phyloP scores from a whole-genome alignment of 2,797 vertebrate genomes.

The Amazona finschi region DNA sequence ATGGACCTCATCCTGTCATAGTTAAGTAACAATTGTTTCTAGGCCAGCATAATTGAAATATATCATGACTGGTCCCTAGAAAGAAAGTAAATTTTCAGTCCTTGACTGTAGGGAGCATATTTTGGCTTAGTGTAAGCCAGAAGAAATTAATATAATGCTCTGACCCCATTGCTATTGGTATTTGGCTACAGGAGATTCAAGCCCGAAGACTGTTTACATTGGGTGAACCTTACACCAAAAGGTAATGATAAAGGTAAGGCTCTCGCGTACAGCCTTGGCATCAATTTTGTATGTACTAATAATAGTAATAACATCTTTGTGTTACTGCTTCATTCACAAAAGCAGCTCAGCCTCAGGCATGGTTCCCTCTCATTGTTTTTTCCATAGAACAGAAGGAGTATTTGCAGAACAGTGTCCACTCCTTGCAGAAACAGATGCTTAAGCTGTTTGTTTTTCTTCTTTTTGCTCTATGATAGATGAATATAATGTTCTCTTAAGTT shows the following conservation, averaged over 20 bases:
- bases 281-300: not conserved
- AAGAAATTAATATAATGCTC: not conserved
- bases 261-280: not conserved
- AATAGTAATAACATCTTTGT: not conserved
- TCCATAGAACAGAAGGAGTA: not conserved
- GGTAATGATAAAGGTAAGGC: not conserved
- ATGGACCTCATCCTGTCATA: not conserved
- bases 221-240: not conserved
- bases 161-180: not conserved
- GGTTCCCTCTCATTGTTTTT: not conserved
- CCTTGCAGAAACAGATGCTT: not conserved
- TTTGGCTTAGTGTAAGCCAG: not conserved
- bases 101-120: not conserved
- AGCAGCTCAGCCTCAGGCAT: not conserved
- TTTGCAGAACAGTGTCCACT: not conserved
- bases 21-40: not conserved
- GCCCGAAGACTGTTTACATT: not conserved
- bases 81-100: not conserved
- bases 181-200: not conserved
- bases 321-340: not conserved
- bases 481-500: conserved; percentile 9
- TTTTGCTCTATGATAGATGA: not conserved
- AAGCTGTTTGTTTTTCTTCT: not conserved
- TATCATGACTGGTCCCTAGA: not conserved
- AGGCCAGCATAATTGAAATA: not conserved